Evolutionary conservation across 2,888 invertebrate species (phyloP), one percentile per base, ranked within the genome.

Genomic region (Parnassius orleans): DNA sequence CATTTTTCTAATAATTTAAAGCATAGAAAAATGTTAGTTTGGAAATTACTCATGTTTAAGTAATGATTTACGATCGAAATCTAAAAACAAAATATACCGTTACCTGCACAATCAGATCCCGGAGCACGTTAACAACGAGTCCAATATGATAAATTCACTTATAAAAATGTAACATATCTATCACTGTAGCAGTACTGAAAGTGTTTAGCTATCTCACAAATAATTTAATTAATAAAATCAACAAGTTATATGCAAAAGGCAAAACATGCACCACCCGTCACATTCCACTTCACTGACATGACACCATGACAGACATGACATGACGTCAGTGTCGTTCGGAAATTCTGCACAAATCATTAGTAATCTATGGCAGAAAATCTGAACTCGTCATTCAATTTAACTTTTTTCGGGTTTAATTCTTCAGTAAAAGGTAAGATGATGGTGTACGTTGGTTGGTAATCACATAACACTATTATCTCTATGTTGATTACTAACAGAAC

Each of bases 61-160:
- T 63, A 68, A 75, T 76, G 77, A 72, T 57, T 60, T 24, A 19
- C 50, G 77, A 81, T 80, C 83, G 78, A 89, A 88, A 89, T 89
- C 80, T 88, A 86, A 83, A 86, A 84, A 83, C 81, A 86, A 83
- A 87, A 77, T 78, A 74, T 90, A 88, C 90, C 90, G 90, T 90
- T 90, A 90, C 90, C 90, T 90, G 83, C 78, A 76, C 75, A 78
- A 78, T 80, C 72, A 74, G 79, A 74, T 77, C 75, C 74, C 72
- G 71, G 69, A 74, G 73, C 68, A 72, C 75, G 64, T 58, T 68
- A 74, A 72, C 70, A 74, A 72, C 72, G 71, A 71, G 72, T 75
- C 72, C 73, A 71, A 67, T 70, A 68, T 71, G 71, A 75, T 90
- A 88, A 77, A 68, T 79, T 81, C 64, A 69, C 77, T 67, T 64